These are phyloP conservation scores for Lepidotrigona ventralis DNA, from an alignment of 1,140 invertebrate genomes.

Conservation along the genomic window DNA sequence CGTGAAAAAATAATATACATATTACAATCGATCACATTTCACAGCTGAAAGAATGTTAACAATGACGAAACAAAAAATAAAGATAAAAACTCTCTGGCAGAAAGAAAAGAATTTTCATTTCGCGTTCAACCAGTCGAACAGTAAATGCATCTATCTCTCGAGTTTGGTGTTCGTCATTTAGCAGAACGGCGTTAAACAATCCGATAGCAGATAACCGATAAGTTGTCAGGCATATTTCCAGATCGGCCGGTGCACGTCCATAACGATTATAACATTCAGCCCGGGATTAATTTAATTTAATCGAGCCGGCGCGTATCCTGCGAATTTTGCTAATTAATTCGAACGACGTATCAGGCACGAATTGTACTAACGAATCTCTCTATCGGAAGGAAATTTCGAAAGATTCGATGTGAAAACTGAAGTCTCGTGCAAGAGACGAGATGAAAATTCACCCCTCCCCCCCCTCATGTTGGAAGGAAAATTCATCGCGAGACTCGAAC, in stretches of 20 bases:
- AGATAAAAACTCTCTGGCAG: neutral
- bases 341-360: neutral
- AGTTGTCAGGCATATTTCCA: neutral
- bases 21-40: neutral
- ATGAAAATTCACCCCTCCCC: too few relatives aligned
- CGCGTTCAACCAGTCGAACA: neutral
- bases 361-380: neutral
- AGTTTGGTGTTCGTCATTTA: neutral
- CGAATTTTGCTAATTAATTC: conserved; percentile 6
- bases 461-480: too few relatives aligned
- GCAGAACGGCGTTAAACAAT: neutral
- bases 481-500: neutral
- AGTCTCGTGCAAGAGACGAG: too few relatives aligned
- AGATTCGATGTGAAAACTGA: too few relatives aligned
- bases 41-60: neutral
- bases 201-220: neutral
- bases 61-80: neutral
- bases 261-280: neutral
- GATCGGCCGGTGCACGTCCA: neutral
- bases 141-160: neutral
- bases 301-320: neutral
- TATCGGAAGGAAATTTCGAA: too few relatives aligned
- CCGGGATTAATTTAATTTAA: conserved; percentile 11
- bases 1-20: neutral
- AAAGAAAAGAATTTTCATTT: neutral